phyloP scores from a whole-genome alignment of 2,888 invertebrate species.

The Serrognathus titanus region DNA sequence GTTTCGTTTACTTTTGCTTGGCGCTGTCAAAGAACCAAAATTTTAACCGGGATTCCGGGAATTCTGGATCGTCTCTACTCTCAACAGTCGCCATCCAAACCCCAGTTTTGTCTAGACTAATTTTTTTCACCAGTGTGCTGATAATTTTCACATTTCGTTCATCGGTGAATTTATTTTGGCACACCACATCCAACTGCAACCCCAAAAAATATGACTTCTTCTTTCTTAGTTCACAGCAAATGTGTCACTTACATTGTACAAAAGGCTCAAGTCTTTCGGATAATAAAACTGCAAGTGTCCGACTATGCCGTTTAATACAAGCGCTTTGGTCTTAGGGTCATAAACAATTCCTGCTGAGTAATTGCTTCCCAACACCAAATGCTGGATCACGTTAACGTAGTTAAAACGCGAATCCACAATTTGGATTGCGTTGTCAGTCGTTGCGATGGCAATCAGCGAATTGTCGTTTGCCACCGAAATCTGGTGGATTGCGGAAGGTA shows the following conservation, averaged over 20 bases:
- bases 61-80: conserved; percentile 57
- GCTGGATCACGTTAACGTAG: conserved; percentile 60
- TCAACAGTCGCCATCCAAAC: conserved; percentile 74
- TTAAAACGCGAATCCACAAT: conserved; percentile 55
- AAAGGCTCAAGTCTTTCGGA: conserved; percentile 58
- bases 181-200: conserved; percentile 64
- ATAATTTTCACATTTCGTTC: conserved; percentile 58
- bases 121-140: conserved; percentile 63
- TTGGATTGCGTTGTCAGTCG: conserved; percentile 65
- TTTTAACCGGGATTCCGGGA: conserved; percentile 66
- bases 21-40: conserved; percentile 67
- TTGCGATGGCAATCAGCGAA: conserved; percentile 61
- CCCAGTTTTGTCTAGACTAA: conserved; percentile 64
- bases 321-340: conserved; percentile 62
- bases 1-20: conserved; percentile 56
- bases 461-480: conserved; percentile 62
- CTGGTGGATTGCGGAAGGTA: conserved; percentile 64
- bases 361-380: conserved; percentile 61
- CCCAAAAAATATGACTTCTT: conserved; percentile 4
- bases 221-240: background rate
- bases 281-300: conserved; percentile 76
- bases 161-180: conserved; percentile 65
- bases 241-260: conserved; percentile 64
- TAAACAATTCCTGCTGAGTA: conserved; percentile 57
- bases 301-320: conserved; percentile 68